Percentiles rank a stretch among this genome's conserved stretches.
phyloP scores from a whole-genome alignment of 1,140 invertebrate species.

The Acromyrmex echinatior region DNA sequence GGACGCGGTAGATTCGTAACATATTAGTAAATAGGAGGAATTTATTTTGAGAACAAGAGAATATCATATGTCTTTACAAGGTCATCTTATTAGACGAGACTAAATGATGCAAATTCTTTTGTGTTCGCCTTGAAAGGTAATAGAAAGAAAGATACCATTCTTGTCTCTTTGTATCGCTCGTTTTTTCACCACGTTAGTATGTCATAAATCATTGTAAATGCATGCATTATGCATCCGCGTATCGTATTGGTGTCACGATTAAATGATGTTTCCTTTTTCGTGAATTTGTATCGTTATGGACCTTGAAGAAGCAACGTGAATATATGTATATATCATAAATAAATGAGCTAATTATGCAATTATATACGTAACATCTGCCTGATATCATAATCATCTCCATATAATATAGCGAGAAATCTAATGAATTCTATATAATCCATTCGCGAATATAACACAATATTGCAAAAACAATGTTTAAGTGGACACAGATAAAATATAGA shows the following conservation, averaged over 20 bases:
- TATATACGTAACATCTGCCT: background rate
- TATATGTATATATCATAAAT: background rate
- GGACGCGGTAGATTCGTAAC: background rate
- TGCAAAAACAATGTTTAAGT: background rate
- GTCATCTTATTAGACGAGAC: background rate
- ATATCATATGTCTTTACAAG: background rate
- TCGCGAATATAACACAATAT: background rate
- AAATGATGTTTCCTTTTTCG: background rate
- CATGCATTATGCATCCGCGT: slow-evolving; percentile 13
- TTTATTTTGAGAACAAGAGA: slow-evolving; percentile 1
- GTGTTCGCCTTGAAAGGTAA: background rate
- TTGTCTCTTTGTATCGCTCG: background rate
- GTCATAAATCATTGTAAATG: background rate
- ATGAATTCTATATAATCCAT: background rate
- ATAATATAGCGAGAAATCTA: background rate
- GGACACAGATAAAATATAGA: slow-evolving; percentile 2
- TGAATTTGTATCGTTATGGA: background rate
- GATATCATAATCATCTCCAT: slow-evolving; percentile 11
- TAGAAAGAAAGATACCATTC: slow-evolving; percentile 1
- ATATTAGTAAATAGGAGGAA: background rate
- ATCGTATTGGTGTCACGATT: slow-evolving; percentile 10
- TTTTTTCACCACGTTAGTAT: background rate
- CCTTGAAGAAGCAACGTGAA: background rate
- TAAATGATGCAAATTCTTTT: slow-evolving; percentile 23
- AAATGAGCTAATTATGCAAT: slow-evolving; percentile 39